Evolutionary conservation across 1,140 invertebrate species (phyloP), one percentile per base, ranked within the genome.

Genomic region (Helicorthomorpha holstii): DNA sequence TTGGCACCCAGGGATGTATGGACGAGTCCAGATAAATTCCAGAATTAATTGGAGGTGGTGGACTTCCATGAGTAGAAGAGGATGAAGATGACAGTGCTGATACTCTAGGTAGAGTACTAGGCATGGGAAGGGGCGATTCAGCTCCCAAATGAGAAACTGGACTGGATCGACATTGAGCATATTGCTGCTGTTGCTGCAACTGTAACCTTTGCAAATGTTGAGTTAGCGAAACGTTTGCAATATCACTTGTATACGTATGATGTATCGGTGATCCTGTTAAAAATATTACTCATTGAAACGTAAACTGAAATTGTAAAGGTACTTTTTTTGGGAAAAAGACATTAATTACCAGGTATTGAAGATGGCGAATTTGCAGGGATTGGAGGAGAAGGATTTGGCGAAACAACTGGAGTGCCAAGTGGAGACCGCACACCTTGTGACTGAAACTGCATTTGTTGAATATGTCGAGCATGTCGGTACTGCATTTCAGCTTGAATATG

Each of bases 201-300:
- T 72, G 69, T 3, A 73, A 61, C 50, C 65, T 60, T 54, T 72
- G 70, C 10, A 73, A 60, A 55, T 71, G 69, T 48, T 71, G 66
- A 41, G 68, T 56, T 26, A 68, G 54, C 43, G 49, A 55, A 3
- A 55, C 51, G 21, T 57, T 58, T 19, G 58, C 57, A 27, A 47
- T 53, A 27, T 51, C 51, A 47, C 51, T 26, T 51, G 26, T 47
- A 42, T 56, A 54, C 52, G 57, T 48, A 42, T 58, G 54, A 42
- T 58, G 56, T 27, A 59, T 64, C 4, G 64, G 65, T 45, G 64
- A 69, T 52, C 61, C 63, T 48, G 63, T 52, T 52, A 25, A 12
- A 22, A 46, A 22, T 41, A 41, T 41, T 12, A 41, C 12, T 12
- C 12, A 12, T 41, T 41, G 44, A 46, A 46, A 46, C 7, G 7